Base-by-base conservation (phyloP, 2,113 vertebrate genomes). In the Machaerirhynchus nigripectus region DNA sequence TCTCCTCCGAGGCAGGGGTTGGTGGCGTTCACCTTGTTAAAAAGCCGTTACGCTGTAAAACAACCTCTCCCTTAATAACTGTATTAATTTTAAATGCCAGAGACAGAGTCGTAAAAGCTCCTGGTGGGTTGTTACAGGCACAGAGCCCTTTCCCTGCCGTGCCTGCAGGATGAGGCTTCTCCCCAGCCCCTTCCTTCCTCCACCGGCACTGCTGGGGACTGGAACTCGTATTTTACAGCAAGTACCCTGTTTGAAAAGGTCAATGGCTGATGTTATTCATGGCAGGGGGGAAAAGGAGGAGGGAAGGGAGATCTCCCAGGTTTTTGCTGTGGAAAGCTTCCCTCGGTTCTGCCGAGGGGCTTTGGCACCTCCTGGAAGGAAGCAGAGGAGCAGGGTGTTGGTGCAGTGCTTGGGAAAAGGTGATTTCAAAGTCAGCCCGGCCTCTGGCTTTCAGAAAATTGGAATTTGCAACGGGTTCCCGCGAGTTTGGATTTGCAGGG, bases 11-110 rank as follows among this genome's bases (percentile, higher is more conserved):
- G 67, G 63, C 77, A 70, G 44, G 50, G 33, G 37, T 71, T 91
- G 87, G 17, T 78, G 89, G 73, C 60, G 53, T 91, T 98, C 84
- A 64, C 91, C 73, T 88, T 71, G 79, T 86, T 95, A 69, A 84
- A 85, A 92, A 96, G 69, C 92, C 94, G 44, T 90, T 92, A 61
- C 47, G 70, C 90, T 84, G 81, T 89, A 82, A 97, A 96, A 90
- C 61, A 93, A 88, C 71, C 40, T 94, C 70, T 81, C 60, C 78
- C 65, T 89, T 97, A 95, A 96, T 96, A 92, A 97, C 23, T 80
- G 17, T 64, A 94, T 97, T 97, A 68, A 96, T 96, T 97, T 96
- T 39, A 97, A 97, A 96, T 96, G 95, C 93, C 97, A 97, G 56
- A 53, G 89, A 42, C 69, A 60, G 20, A 92, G 86, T 35, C 2